phyloP scores from a whole-genome alignment of 2,888 invertebrate genomes.

The Eulithis prunata region DNA sequence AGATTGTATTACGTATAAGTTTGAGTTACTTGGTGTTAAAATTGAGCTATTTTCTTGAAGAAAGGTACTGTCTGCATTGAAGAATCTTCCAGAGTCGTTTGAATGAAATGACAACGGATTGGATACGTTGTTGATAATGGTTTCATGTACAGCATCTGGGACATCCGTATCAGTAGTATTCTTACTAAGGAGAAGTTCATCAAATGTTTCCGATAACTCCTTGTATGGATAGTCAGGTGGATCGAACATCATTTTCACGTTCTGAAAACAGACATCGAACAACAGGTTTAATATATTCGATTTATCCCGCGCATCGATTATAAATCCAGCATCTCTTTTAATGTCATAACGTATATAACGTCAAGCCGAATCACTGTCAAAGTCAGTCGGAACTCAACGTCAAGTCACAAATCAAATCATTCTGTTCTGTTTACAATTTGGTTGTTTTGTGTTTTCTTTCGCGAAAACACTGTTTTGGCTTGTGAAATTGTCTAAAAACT shows the following conservation, averaged over 20 bases:
- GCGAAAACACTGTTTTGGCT: conserved; percentile 9
- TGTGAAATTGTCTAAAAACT: conserved; percentile 30
- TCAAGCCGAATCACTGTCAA: too few species aligned
- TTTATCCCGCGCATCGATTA: too few species aligned
- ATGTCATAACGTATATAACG: too few species aligned
- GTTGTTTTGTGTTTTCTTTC: conserved; percentile 7
- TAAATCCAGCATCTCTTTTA: too few species aligned
- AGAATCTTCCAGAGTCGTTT: conserved; percentile 64
- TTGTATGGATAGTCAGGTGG: conserved; percentile 78
- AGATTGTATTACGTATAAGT: conserved; percentile 58
- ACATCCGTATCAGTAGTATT: conserved; percentile 18
- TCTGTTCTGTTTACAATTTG: background rate
- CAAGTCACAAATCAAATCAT: too few species aligned
- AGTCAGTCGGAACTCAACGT: too few species aligned
- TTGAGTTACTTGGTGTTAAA: conserved; percentile 9
- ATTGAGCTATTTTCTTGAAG: conserved; percentile 46
- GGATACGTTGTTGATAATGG: conserved; percentile 23
- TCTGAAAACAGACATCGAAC: conserved; percentile 7
- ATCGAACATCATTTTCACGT: conserved; percentile 72
- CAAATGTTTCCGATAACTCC: conserved; percentile 70
- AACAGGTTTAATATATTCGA: too few species aligned
- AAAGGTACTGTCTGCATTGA: conserved; percentile 57
- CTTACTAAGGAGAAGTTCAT: conserved; percentile 62
- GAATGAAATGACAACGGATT: conserved; percentile 63
- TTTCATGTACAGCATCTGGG: conserved; percentile 28